Percentiles rank a stretch among this genome's conserved stretches.
Evolutionary conservation across 2,113 vertebrate genomes (phyloP).

Genomic region (Macrotis lagotis): DNA sequence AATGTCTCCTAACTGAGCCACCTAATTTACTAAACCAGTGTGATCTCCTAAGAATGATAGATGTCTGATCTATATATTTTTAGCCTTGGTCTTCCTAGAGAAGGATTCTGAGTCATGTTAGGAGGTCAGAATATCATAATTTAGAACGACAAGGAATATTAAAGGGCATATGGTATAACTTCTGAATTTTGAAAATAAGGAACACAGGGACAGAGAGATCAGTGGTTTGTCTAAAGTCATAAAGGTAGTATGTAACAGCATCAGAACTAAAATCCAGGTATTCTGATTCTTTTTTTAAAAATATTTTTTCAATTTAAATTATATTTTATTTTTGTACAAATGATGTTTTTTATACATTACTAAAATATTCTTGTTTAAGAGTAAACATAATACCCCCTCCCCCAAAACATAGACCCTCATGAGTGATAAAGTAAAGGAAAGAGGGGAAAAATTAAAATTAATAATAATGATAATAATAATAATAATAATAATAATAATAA

Average conservation of each 20-base stretch:
- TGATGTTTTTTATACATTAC: no score
- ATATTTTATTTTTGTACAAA: no score
- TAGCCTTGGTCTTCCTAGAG: not conserved
- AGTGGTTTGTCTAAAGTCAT: not conserved
- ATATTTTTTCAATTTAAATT: no score
- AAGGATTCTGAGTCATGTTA: not conserved
- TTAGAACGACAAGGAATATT: not conserved
- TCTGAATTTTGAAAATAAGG: not conserved
- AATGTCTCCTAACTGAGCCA: not conserved
- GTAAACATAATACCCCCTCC: no score
- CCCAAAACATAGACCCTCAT: no score
- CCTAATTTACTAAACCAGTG: not conserved
- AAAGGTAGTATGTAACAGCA: not conserved
- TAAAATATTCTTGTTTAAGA: no score
- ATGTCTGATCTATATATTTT: not conserved
- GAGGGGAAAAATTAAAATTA: no score
- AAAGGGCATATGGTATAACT: not conserved
- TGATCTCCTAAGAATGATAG: not conserved
- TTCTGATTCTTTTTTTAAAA: not conserved
- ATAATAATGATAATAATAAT: no score
- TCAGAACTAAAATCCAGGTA: not conserved
- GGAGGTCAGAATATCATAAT: not conserved
- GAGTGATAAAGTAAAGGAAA: no score
- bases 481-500: no score
- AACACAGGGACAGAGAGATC: not conserved